These are phyloP conservation scores for Etheostoma nigrum DNA, from an alignment of 2,797 vertebrate genomes.

Conservation along the genomic window DNA sequence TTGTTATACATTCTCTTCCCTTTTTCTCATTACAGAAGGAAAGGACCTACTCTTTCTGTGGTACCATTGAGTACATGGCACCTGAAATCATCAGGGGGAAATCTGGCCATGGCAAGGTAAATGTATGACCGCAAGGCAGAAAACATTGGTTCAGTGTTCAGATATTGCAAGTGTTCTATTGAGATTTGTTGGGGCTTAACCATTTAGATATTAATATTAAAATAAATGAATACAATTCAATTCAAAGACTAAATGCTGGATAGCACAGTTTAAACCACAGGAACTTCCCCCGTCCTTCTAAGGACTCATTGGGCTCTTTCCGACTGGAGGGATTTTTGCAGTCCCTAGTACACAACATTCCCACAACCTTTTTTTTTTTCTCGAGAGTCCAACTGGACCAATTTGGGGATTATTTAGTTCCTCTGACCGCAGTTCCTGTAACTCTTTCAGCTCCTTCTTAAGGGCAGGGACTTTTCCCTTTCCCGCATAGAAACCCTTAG, in stretches of 20 bases:
- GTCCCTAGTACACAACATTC: too few relatives aligned
- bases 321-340: too few relatives aligned
- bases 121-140: neutral
- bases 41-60: constrained; percentile 95
- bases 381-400: too few relatives aligned
- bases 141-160: neutral
- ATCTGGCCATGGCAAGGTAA: constrained; percentile 92
- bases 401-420: too few relatives aligned
- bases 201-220: neutral
- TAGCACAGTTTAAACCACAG: too few relatives aligned
- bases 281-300: too few relatives aligned
- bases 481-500: too few relatives aligned
- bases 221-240: neutral
- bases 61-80: constrained; percentile 98
- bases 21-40: constrained; percentile 84
- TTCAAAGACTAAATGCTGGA: neutral
- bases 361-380: too few relatives aligned
- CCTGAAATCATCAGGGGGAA: constrained; percentile 95
- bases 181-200: neutral
- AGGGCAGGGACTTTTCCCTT: too few relatives aligned
- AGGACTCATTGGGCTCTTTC: too few relatives aligned
- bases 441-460: too few relatives aligned
- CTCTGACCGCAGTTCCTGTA: too few relatives aligned
- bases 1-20: neutral
- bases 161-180: neutral